Evolutionary conservation across 2,113 vertebrate genomes (phyloP), one percentile per base, ranked within the genome.

Genomic region (Centropus bengalensis): DNA sequence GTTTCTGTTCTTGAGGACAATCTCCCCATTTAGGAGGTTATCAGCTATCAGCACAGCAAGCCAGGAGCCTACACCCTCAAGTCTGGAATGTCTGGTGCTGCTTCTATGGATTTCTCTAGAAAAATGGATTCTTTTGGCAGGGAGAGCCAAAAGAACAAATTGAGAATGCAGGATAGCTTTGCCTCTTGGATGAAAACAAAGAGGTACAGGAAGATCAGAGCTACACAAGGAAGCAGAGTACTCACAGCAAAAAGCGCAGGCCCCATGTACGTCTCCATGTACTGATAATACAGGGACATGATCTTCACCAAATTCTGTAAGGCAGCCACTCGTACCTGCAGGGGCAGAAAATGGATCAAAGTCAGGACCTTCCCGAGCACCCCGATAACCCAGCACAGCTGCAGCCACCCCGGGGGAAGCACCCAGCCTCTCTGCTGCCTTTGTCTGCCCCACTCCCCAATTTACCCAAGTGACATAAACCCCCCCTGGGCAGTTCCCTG

Each of bases 241-340:
- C 99, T 99, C 93, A 99, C 99, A 84, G 99, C 99, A 38, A 99
- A 99, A 60, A 99, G 98, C 26, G 99, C 99, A 6, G 99, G 99
- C 5, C 99, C 99, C 99, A 99, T 99, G 89, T 99, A 99, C 0
- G 99, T 99, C 98, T 99, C 99, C 99, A 99, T 99, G 76, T 99
- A 99, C 89, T 99, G 99, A 47, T 99, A 99, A 94, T 99, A 99
- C 81, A 99, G 98, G 60, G 99, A 99, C 99, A 99, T 99, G 84
- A 99, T 99, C 98, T 99, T 99, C 97, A 99, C 99, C 98, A 99
- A 96, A 96, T 99, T 99, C 98, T 99, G 99, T 38, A 99, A 92
- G 40, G 99, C 99, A 82, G 99, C 99, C 97, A 99, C 99, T 56
- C 99, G 98, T 90, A 99, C 99, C 99, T 99, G 95, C 40, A 59